Base-by-base conservation (phyloP, 2,888 invertebrate genomes). In the Aleiodes leptofemur region DNA sequence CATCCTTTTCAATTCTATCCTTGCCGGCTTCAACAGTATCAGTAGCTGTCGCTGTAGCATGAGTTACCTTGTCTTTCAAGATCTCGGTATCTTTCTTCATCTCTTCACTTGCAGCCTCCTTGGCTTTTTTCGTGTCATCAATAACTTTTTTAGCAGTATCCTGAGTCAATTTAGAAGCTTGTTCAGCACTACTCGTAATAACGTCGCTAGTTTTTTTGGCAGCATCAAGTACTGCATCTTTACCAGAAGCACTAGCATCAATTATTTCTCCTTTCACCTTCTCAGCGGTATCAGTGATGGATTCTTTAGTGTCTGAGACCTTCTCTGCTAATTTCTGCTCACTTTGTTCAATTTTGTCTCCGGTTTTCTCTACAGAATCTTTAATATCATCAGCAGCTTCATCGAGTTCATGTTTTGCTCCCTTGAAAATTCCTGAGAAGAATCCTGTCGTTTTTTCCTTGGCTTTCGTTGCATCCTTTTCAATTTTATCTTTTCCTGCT, bases 211-310 rank as follows among this genome's bases (percentile, higher is more conserved):
- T 61, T 7, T 76, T 73, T 43, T 79, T 76, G 4, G 74, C 70
- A 9, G 76, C 77, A 64, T 79, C 77, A 38, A 78, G 71, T 14
- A 78, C 75, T 31, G 69, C 50, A 9, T 31, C 71, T 48, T 80
- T 79, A 0, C 86, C 91, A 90, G 56, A 90, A 90, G 81, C 91
- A 90, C 13, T 90, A 89, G 82, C 91, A 90, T 90, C 90, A 77
- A 89, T 90, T 4, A 91, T 90, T 77, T 79, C 75, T 57, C 69
- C 9, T 51, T 50, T 38, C 55, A 29, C 7, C 16, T 90, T 85
- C 34, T 91, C 91, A 83, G 91, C 91, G 83, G 91, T 14, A 14
- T 48, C 43, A 1, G 29, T 9, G n/a, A 57, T 6, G 11, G 2
- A 31, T 3, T 4, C 34, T 11, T 13, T 57, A 13, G 31, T 57